Evolutionary conservation across 2,797 vertebrate species (phyloP).

Genomic region (Gallinago solitaria): DNA sequence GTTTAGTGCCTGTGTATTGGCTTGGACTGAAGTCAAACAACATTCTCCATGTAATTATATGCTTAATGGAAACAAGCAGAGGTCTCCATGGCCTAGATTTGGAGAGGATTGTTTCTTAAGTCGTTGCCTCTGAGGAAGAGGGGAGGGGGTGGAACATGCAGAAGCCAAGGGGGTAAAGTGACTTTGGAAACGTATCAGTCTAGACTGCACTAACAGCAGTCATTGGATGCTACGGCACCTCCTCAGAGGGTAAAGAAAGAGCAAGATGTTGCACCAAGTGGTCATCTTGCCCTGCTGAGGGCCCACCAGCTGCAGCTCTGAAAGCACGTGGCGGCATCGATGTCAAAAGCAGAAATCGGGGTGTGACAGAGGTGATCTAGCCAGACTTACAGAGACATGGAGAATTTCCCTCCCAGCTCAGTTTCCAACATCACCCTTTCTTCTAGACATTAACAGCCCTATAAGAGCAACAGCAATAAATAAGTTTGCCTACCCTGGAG

Average conservation of each 20-base stretch:
- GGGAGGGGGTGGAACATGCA: neutral
- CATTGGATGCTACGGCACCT: neutral
- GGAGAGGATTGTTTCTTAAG: neutral
- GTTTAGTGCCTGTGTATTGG: neutral
- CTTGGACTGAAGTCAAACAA: constrained; percentile 9
- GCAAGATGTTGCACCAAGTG: neutral
- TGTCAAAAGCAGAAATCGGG: neutral
- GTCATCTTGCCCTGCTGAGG: neutral
- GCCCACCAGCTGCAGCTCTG: neutral
- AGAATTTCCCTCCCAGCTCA: neutral
- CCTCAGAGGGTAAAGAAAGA: neutral
- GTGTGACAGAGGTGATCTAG: neutral
- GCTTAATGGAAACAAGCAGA: constrained; percentile 7
- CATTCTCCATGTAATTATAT: neutral
- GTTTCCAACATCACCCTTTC: neutral
- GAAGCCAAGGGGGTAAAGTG: neutral
- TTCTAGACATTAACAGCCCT: neutral
- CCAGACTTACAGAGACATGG: neutral
- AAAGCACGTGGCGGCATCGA: rapidly evolving
- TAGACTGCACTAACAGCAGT: neutral
- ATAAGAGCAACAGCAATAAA: neutral
- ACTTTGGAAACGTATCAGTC: neutral
- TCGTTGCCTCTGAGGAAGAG: neutral
- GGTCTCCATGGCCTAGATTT: neutral
- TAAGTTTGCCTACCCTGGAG: neutral